These are phyloP conservation scores for Coremacera marginata DNA, from an alignment of 2,888 invertebrate species.

Conservation along the genomic window DNA sequence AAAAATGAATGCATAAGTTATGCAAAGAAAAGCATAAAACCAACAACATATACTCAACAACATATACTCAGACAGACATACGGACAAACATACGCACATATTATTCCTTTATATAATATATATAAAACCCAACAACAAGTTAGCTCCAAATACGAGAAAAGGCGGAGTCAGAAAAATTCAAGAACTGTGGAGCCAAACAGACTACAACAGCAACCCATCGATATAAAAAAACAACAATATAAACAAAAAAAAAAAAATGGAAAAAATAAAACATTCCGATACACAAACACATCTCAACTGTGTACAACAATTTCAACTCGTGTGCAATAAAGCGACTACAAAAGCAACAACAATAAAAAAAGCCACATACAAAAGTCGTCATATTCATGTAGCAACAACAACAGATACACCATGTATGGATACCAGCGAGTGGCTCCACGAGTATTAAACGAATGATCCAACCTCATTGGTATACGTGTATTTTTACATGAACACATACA, in stretches of 20 bases:
- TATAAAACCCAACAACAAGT: neutral
- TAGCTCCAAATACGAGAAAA: constrained; percentile 52
- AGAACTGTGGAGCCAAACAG: constrained; percentile 59
- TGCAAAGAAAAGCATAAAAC: too few relatives aligned
- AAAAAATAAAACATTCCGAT: constrained; percentile 37
- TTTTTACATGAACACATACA: constrained; percentile 5
- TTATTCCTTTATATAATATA: neutral
- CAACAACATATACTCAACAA: too few relatives aligned
- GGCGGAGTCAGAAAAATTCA: constrained; percentile 62
- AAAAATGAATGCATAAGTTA: too few relatives aligned
- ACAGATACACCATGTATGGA: constrained; percentile 22
- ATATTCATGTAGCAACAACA: constrained; percentile 24
- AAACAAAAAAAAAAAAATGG: constrained; percentile 45
- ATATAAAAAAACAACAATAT: constrained; percentile 47
- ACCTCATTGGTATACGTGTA: constrained; percentile 18
- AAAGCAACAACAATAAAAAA: constrained; percentile 46
- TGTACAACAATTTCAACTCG: constrained; percentile 55
- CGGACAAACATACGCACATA: neutral
- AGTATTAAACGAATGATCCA: constrained; percentile 23
- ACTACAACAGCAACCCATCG: constrained; percentile 46
- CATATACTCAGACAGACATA: neutral
- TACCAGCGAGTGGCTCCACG: constrained; percentile 6
- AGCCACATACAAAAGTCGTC: constrained; percentile 26
- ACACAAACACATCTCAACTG: constrained; percentile 46
- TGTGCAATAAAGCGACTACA: constrained; percentile 56